These are phyloP conservation scores for Oreochromis niloticus DNA, from an alignment of 2,113 vertebrate species.

Conservation along the genomic window DNA sequence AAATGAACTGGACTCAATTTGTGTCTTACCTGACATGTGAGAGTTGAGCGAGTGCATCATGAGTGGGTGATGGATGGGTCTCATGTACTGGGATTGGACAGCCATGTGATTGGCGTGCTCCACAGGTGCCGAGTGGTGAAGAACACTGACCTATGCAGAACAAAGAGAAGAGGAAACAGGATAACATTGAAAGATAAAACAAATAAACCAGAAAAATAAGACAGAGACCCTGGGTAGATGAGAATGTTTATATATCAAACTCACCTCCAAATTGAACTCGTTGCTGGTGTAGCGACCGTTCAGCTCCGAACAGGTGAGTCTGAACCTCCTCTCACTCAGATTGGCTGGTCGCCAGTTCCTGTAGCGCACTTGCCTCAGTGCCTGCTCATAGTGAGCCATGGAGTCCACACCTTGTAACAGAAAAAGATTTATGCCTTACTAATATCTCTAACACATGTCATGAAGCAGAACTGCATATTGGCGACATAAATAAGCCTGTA, in stretches of 20 bases:
- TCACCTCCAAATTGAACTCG: conserved; percentile 87
- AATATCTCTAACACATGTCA: neutral
- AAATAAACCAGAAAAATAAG: neutral
- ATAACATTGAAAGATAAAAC: neutral
- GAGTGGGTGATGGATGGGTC: conserved; percentile 80
- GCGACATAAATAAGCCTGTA: neutral
- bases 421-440: neutral
- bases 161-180: neutral
- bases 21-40: conserved; percentile 75
- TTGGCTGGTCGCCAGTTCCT: conserved; percentile 77
- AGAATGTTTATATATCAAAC: neutral
- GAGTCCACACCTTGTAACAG: conserved; percentile 85
- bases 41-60: conserved; percentile 66
- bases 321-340: conserved; percentile 79
- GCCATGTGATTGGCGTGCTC: conserved; percentile 85
- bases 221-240: neutral
- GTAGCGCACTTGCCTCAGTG: conserved; percentile 83
- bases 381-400: conserved; percentile 88
- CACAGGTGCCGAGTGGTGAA: conserved; percentile 79
- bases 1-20: neutral
- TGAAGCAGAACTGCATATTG: neutral
- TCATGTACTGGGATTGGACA: conserved; percentile 82
- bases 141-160: conserved; percentile 78
- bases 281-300: conserved; percentile 95
- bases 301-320: conserved; percentile 91